These are phyloP conservation scores for Conger conger DNA, from an alignment of 2,113 vertebrate genomes.

Conservation along the genomic window DNA sequence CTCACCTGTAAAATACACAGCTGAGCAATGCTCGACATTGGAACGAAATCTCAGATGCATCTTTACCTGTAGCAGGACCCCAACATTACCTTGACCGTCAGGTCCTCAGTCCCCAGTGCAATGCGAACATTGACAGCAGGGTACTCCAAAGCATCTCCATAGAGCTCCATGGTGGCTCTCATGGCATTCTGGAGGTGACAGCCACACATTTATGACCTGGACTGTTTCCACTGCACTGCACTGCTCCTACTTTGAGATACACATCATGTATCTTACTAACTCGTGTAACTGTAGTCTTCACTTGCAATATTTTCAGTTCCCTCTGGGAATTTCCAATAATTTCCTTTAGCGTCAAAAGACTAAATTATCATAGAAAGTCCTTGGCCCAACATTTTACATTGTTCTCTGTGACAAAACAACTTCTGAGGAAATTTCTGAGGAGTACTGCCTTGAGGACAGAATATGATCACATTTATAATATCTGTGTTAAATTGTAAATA, in stretches of 20 bases:
- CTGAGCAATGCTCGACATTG: neutral
- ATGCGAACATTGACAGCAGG: slow-evolving; percentile 81
- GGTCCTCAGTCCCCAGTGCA: slow-evolving; percentile 83
- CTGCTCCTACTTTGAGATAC: neutral
- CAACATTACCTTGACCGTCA: slow-evolving; percentile 89
- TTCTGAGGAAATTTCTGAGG: neutral
- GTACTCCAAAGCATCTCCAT: slow-evolving; percentile 79
- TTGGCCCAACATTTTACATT: too few relatives aligned
- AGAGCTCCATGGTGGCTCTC: slow-evolving; percentile 92
- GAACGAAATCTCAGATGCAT: neutral
- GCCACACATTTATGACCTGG: slow-evolving; percentile 10
- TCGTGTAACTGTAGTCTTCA: neutral
- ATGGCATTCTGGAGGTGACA: slow-evolving; percentile 85
- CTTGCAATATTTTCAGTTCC: neutral
- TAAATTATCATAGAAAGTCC: too few relatives aligned
- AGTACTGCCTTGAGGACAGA: neutral
- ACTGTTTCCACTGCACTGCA: neutral
- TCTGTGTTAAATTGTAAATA: neutral
- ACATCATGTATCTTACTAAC: too few relatives aligned
- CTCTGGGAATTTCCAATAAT: neutral
- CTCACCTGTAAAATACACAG: slow-evolving; percentile 75
- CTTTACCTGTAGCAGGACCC: too few relatives aligned
- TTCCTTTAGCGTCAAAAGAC: too few relatives aligned
- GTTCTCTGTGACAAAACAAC: too few relatives aligned
- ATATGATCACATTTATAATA: neutral